A percentile compares a stretch with the other conserved stretches of the same genome.
Evolutionary conservation across 2,113 vertebrate species (phyloP).

Genomic region (Puntigrus tetrazona): DNA sequence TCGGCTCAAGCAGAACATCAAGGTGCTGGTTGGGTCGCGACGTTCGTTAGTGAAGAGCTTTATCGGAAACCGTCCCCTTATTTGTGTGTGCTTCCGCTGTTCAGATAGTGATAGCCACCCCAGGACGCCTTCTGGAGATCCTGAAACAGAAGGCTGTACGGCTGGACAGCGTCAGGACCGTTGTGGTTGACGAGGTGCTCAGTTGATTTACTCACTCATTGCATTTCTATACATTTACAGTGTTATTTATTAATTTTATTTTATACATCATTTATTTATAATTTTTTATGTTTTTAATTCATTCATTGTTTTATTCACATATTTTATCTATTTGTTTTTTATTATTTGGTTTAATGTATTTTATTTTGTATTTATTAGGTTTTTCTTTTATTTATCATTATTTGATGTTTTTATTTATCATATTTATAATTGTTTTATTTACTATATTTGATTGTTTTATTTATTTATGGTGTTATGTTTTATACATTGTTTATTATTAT

Average conservation of each 20-base stretch:
- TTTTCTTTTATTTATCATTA: too few species aligned
- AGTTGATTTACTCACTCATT: constrained; percentile 8
- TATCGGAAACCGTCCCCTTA: neutral
- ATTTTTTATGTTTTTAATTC: too few species aligned
- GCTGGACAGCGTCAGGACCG: constrained; percentile 77
- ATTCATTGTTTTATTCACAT: too few species aligned
- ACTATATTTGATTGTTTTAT: too few species aligned
- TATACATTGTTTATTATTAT: too few species aligned
- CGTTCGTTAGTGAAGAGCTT: neutral
- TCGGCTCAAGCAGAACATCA: constrained; percentile 86
- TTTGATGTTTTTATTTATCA: too few species aligned
- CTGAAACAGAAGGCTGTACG: constrained; percentile 84
- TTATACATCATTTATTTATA: neutral
- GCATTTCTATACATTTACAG: neutral
- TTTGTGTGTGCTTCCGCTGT: neutral
- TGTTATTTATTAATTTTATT: neutral
- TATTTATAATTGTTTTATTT: too few species aligned
- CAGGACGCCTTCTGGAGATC: constrained; percentile 91
- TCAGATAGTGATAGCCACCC: constrained; percentile 92
- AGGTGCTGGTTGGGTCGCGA: constrained; percentile 73
- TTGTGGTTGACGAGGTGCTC: constrained; percentile 95
- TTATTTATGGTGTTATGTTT: too few species aligned
- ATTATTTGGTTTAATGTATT: too few species aligned
- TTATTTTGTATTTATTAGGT: too few species aligned
- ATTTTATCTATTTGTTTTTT: too few species aligned